phyloP scores from a whole-genome alignment of 2,888 invertebrate species.

The Entomobrya multifasciata region DNA sequence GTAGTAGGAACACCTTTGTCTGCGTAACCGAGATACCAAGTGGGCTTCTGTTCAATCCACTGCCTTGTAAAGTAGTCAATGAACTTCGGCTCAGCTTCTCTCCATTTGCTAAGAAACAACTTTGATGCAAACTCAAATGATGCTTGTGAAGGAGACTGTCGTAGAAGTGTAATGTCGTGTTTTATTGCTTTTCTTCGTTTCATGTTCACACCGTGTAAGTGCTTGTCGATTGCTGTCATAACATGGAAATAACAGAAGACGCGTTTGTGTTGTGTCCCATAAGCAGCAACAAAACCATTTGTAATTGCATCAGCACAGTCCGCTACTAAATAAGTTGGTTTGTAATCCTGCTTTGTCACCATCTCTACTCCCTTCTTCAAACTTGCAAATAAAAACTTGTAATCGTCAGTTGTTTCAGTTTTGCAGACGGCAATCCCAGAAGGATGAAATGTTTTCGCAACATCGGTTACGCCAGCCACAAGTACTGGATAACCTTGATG shows the following conservation, averaged over 20 bases:
- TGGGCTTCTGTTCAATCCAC: background rate
- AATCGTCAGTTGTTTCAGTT: constrained; percentile 44
- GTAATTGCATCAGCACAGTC: constrained; percentile 64
- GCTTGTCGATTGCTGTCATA: background rate
- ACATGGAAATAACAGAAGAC: constrained; percentile 4
- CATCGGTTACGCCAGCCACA: constrained; percentile 46
- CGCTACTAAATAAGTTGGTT: constrained; percentile 39
- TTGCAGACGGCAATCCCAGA: constrained; percentile 17
- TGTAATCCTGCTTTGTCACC: background rate
- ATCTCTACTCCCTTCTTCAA: background rate
- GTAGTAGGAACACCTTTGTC: background rate
- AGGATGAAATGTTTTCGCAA: constrained; percentile 53
- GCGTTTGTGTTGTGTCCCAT: background rate
- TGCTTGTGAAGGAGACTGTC: background rate
- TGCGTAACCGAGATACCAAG: background rate
- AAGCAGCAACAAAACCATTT: constrained; percentile 7
- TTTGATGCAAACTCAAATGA: background rate
- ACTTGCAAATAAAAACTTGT: background rate
- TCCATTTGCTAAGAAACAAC: background rate
- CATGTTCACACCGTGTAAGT: background rate
- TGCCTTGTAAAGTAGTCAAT: background rate
- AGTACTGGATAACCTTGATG: constrained; percentile 60
- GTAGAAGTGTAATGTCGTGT: background rate
- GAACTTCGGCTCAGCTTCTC: background rate
- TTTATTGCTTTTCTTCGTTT: background rate